Evolutionary conservation across 2,888 invertebrate species (phyloP).

Genomic region (Plagiodera versicolora): DNA sequence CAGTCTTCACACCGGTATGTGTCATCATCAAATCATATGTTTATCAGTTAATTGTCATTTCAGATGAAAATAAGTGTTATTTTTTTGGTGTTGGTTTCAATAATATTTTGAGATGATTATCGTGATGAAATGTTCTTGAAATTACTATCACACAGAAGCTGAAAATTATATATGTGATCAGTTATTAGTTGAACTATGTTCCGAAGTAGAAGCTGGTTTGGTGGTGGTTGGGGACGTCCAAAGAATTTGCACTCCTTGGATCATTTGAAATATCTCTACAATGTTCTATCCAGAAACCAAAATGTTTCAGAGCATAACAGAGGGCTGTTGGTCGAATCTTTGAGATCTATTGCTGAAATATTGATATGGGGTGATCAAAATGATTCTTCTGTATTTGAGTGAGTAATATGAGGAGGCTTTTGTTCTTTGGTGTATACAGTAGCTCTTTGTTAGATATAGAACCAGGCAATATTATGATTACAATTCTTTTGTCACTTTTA

Average conservation of each 20-base stretch:
- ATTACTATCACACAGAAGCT: not conserved
- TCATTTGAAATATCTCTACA: conserved; percentile 93
- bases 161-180: not conserved
- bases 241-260: conserved; percentile 98
- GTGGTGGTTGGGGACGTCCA: conserved; percentile 88
- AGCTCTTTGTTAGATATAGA: too few relatives aligned
- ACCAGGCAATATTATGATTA: too few relatives aligned
- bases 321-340: conserved; percentile 92
- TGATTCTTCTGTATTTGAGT: conserved; percentile 99
- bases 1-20: too few relatives aligned
- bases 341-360: conserved; percentile 97
- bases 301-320: conserved; percentile 93
- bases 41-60: not conserved
- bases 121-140: too few relatives aligned
- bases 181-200: conserved; percentile 73
- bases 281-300: conserved; percentile 91
- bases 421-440: too few relatives aligned
- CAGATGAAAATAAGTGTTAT: conserved; percentile 3
- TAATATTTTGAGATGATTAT: not conserved
- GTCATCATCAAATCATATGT: not conserved
- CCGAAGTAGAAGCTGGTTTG: conserved; percentile 88
- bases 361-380: conserved; percentile 99
- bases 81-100: conserved; percentile 5
- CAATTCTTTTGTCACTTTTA: too few relatives aligned
- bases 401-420: conserved; percentile 53